Evolutionary conservation across 2,888 invertebrate species (phyloP).

Genomic region (Aleiodes leptofemur): DNA sequence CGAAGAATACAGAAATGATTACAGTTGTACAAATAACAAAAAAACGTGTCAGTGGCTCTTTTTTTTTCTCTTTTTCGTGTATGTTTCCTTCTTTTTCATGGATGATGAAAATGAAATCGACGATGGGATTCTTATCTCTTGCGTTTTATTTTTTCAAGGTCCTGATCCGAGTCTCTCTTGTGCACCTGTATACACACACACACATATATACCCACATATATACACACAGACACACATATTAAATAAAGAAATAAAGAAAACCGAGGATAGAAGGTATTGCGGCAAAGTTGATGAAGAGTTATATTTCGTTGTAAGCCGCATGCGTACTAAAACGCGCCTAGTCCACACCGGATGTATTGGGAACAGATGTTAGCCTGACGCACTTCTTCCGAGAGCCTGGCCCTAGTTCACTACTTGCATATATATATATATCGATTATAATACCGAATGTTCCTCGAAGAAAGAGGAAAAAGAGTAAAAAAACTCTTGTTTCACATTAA

Average conservation of each 20-base stretch:
- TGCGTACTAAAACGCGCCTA: slow-evolving; percentile 43
- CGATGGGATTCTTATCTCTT: slow-evolving; percentile 25
- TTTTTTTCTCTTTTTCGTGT: neutral
- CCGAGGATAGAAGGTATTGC: neutral
- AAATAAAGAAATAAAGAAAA: too few relatives aligned
- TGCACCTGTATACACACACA: slow-evolving; percentile 47
- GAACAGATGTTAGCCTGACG: slow-evolving; percentile 47
- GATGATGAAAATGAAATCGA: slow-evolving; percentile 30
- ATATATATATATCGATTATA: slow-evolving; percentile 16
- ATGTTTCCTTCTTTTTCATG: slow-evolving; percentile 17
- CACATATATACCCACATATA: neutral
- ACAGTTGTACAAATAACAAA: slow-evolving; percentile 23
- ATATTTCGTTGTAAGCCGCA: slow-evolving; percentile 37
- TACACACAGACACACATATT: slow-evolving; percentile 25
- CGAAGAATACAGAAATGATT: neutral
- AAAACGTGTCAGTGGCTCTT: neutral
- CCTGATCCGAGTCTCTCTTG: slow-evolving; percentile 21
- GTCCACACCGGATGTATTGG: slow-evolving; percentile 47
- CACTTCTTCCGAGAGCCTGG: slow-evolving; percentile 11
- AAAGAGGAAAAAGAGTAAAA: slow-evolving; percentile 6
- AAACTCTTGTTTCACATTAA: too few relatives aligned
- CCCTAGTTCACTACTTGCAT: slow-evolving; percentile 31
- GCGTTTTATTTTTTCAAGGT: slow-evolving; percentile 40
- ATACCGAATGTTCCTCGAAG: slow-evolving; percentile 23
- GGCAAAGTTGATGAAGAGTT: neutral